These are phyloP conservation scores for Diphyllodes magnificus DNA, from an alignment of 2,113 vertebrate species.

Conservation along the genomic window DNA sequence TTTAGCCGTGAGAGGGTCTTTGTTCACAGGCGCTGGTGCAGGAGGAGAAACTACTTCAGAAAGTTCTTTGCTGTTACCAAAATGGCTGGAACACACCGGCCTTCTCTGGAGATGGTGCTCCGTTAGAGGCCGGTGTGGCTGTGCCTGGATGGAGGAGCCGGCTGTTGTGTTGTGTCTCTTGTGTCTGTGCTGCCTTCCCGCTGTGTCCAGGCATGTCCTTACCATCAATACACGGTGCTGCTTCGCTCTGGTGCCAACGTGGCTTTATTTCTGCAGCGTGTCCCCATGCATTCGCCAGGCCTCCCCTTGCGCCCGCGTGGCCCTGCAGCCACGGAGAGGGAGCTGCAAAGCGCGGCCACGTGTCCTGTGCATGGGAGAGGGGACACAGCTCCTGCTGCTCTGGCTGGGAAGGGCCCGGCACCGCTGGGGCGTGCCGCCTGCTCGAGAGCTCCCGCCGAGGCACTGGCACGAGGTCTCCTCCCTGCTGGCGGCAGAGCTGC, in stretches of 20 bases:
- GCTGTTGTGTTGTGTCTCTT: neutral
- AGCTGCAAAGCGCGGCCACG: fast-evolving
- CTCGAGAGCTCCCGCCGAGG: fast-evolving
- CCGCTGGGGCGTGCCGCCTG: neutral
- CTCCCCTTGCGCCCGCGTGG: fast-evolving
- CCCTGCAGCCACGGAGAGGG: fast-evolving
- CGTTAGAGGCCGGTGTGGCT: neutral
- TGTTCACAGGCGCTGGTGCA: neutral
- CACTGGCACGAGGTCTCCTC: fast-evolving
- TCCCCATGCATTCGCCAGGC: fast-evolving
- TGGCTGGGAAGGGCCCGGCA: fast-evolving
- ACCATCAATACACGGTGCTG: neutral
- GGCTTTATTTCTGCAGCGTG: neutral
- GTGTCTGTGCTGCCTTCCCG: neutral
- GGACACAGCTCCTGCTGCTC: neutral
- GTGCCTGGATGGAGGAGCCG: neutral
- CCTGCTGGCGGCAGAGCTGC: neutral
- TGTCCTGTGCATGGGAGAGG: neutral
- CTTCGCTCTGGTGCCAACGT: neutral
- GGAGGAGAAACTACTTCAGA: neutral
- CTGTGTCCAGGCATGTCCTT: neutral
- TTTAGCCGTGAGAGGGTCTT: fast-evolving
- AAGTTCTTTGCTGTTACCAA: neutral
- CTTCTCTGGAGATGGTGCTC: neutral
- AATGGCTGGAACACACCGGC: neutral